Percentiles rank a stretch among this genome's conserved stretches.
These are phyloP conservation scores for Pyrgilauda ruficollis DNA, from an alignment of 2,113 vertebrate species.

Conservation along the genomic window DNA sequence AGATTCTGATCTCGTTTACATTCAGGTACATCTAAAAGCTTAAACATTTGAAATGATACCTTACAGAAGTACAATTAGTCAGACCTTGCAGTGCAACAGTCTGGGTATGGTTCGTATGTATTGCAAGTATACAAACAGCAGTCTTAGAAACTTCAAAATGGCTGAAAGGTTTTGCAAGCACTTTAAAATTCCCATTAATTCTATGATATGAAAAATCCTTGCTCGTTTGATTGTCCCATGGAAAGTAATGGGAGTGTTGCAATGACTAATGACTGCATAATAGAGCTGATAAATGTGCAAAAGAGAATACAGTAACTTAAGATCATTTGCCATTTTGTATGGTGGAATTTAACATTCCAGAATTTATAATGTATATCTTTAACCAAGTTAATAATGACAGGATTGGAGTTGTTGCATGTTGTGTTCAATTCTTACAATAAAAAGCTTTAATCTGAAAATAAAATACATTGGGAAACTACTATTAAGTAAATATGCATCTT, in stretches of 20 bases:
- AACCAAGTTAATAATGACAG: neutral
- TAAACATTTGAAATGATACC: neutral
- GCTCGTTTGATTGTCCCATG: neutral
- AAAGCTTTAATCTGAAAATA: conserved; percentile 30
- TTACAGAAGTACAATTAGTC: neutral
- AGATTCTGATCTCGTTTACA: neutral
- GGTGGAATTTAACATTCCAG: neutral
- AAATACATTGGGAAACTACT: neutral
- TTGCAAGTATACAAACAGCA: neutral
- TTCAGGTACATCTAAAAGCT: neutral
- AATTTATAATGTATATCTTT: neutral
- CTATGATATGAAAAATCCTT: neutral
- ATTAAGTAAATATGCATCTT: neutral
- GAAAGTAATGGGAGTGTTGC: neutral
- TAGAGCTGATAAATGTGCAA: neutral
- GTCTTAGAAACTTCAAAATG: neutral
- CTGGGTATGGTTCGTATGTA: neutral
- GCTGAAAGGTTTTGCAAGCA: neutral
- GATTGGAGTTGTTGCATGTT: neutral
- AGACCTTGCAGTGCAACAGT: neutral
- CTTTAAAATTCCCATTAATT: neutral
- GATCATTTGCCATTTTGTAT: neutral
- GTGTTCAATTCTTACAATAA: neutral
- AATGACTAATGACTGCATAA: neutral
- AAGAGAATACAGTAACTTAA: neutral